Evolutionary conservation across 2,888 invertebrate species (phyloP).

Genomic region (Idaea biselata): DNA sequence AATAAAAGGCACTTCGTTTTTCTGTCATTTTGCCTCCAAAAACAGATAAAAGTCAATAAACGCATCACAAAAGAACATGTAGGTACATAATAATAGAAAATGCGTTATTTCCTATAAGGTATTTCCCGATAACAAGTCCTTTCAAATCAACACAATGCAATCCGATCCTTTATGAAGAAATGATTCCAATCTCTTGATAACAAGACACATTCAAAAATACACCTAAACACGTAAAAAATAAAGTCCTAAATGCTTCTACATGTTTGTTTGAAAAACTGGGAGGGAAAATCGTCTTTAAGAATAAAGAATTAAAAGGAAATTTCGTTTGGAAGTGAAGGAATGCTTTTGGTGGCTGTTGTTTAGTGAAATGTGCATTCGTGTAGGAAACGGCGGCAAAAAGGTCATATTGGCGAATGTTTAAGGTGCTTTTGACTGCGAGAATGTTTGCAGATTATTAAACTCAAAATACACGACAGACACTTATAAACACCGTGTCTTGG

Average conservation of each 20-base stretch:
- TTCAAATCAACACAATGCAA: slow-evolving; percentile 30
- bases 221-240: slow-evolving; percentile 24
- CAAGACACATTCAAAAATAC: slow-evolving; percentile 30
- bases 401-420: slow-evolving; percentile 56
- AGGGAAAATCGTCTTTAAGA: slow-evolving; percentile 16
- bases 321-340: slow-evolving; percentile 12
- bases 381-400: slow-evolving; percentile 63
- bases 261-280: background rate
- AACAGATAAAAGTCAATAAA: slow-evolving; percentile 16
- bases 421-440: slow-evolving; percentile 53
- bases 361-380: slow-evolving; percentile 74
- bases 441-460: background rate
- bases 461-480: no score
- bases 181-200: slow-evolving; percentile 9
- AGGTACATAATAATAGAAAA: slow-evolving; percentile 29
- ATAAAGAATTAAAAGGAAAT: slow-evolving; percentile 11
- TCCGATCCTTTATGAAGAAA: slow-evolving; percentile 27
- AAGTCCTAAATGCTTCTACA: slow-evolving; percentile 20
- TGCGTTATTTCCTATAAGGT: slow-evolving; percentile 57
- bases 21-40: background rate
- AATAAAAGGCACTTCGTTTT: no score
- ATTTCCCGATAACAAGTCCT: slow-evolving; percentile 50
- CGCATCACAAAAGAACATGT: slow-evolving; percentile 20
- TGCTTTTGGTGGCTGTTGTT: slow-evolving; percentile 43
- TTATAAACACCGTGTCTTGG: no score